Evolutionary conservation across 2,888 invertebrate genomes (phyloP).

Genomic region (Epiperipatus broadwayi): DNA sequence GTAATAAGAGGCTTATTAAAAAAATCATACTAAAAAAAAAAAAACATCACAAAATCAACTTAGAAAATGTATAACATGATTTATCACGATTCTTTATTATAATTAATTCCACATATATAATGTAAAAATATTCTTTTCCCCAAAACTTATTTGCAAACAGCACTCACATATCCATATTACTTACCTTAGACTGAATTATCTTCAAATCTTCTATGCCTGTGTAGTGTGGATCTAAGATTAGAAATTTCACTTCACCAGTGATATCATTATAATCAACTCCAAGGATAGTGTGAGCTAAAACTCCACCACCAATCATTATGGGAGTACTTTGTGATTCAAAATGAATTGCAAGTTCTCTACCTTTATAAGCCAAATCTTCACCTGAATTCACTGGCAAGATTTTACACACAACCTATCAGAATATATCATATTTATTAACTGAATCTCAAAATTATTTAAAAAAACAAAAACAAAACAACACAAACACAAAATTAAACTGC

Average conservation of each 20-base stretch:
- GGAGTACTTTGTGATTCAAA: slow-evolving; percentile 84
- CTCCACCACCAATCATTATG: slow-evolving; percentile 97
- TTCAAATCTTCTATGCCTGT: slow-evolving; percentile 66
- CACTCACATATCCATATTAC: slow-evolving; percentile 8
- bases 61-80: too few relatives aligned
- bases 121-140: background rate
- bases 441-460: too few relatives aligned
- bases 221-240: slow-evolving; percentile 97
- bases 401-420: slow-evolving; percentile 35
- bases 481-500: slow-evolving; percentile 14
- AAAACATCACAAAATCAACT: too few relatives aligned
- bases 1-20: too few relatives aligned
- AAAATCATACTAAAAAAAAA: too few relatives aligned
- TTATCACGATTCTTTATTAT: too few relatives aligned
- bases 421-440: background rate
- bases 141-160: background rate
- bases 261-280: slow-evolving; percentile 70
- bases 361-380: slow-evolving; percentile 54
- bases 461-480: too few relatives aligned
- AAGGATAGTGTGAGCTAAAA: slow-evolving; percentile 88
- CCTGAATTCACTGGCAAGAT: slow-evolving; percentile 71
- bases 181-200: slow-evolving; percentile 31
- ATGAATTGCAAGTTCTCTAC: slow-evolving; percentile 64
- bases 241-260: slow-evolving; percentile 60
- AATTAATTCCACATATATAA: too few relatives aligned